Percentiles rank a stretch among this genome's conserved stretches.
These are phyloP conservation scores for Azorinus chamasolen DNA, from an alignment of 2,888 invertebrate genomes.

Conservation along the genomic window DNA sequence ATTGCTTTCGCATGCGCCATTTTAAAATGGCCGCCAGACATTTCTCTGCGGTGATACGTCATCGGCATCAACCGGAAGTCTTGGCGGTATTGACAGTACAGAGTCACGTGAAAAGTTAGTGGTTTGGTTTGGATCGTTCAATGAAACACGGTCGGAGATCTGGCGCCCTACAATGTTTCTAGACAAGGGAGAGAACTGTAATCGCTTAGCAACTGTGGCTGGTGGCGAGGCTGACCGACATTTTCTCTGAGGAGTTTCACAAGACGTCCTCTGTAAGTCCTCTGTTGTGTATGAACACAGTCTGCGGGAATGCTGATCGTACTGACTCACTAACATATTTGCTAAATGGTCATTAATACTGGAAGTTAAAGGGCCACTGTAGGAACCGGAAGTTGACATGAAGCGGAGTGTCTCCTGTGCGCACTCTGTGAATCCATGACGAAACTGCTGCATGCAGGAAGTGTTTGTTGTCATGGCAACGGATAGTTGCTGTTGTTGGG, in stretches of 20 bases:
- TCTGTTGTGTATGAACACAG: too few relatives aligned
- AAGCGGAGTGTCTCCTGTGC: conserved; percentile 59
- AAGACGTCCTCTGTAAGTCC: too few relatives aligned
- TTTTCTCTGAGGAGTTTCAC: background rate
- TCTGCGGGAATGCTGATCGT: too few relatives aligned
- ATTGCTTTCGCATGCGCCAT: background rate
- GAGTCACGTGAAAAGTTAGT: conserved; percentile 12
- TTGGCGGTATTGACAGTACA: conserved; percentile 49
- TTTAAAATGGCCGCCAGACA: conserved; percentile 61
- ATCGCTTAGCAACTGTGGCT: too few relatives aligned
- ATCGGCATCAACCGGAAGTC: conserved; percentile 48
- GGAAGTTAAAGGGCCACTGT: conserved; percentile 41
- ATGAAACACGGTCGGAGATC: too few relatives aligned
- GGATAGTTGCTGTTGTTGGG: conserved; percentile 58
- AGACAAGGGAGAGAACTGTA: too few relatives aligned
- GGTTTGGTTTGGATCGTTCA: too few relatives aligned
- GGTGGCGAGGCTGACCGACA: conserved; percentile 6
- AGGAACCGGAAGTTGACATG: conserved; percentile 48
- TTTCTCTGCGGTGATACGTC: conserved; percentile 56
- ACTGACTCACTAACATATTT: too few relatives aligned
- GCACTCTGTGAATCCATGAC: conserved; percentile 57
- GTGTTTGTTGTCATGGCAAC: conserved; percentile 59
- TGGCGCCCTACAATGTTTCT: too few relatives aligned
- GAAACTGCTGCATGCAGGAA: conserved; percentile 52
- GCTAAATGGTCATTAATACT: conserved; percentile 19